Evolutionary conservation across 2,797 vertebrate genomes (phyloP), one percentile per base, ranked within the genome.

Genomic region (Enteromius fasciolatus): DNA sequence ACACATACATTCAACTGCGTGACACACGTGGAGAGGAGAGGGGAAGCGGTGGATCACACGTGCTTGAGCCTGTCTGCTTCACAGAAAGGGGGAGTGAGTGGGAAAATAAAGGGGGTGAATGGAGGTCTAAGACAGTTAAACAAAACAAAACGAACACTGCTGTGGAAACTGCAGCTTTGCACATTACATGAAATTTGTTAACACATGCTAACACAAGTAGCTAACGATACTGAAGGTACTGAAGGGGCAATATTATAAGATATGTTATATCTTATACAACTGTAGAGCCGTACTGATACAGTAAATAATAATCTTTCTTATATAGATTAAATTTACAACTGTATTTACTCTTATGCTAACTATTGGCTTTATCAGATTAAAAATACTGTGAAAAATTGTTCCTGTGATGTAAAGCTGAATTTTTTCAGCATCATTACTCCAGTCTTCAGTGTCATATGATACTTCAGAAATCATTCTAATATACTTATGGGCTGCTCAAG

Each of bases 41-140:
- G 63, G 44, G 46, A 54, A 39, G 23, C 20, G 17, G 50, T 61
- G 77, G 63, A 69, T 66, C 64, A 68, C 78, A 84, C 83, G 61
- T 83, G 84, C 44, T 52, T 80, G 8, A 57, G 75, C 25, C 69
- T 64, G 52, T 20, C 63, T 78, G 77, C 52, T 41, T 44, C 59
- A 44, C 54, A 82, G 3, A 81, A 54, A 74, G 59, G 77, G 59
- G 78, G 67, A 46, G 3, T 48, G 5, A 69, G 28, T 69, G 63
- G 69, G 63, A 39, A 66, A 67, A 78, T 50, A 54, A 78, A 78
- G n/a, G 5, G 20, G 63, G 18, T 52, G 31, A 67, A 67, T 68
- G 14, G 46, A 67, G 63, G 46, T 52, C 63, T 52, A 76, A 20
- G 23, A 76, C 36, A 31, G 25, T 46, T 63, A 31, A 75, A n/a